Evolutionary conservation across 2,113 vertebrate species (phyloP).

Genomic region (Seriola rivoliana): DNA sequence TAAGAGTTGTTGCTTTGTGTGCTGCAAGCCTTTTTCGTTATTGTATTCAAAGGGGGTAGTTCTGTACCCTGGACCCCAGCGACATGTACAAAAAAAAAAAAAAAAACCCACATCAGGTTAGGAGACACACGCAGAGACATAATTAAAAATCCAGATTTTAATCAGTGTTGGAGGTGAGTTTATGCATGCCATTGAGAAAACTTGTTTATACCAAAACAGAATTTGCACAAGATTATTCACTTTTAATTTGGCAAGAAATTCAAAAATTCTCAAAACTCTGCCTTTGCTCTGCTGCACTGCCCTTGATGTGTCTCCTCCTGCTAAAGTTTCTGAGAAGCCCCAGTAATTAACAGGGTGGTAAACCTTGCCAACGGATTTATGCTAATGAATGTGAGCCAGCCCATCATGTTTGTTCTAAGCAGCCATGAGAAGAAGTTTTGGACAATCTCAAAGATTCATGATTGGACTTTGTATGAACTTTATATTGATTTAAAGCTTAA

Average conservation of each 20-base stretch:
- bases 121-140: conserved; percentile 8
- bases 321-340: conserved; percentile 41
- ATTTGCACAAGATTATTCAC: conserved; percentile 45
- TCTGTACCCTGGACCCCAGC: conserved; percentile 30
- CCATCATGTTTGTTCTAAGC: conserved; percentile 31
- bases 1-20: conserved; percentile 58
- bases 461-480: conserved; percentile 39
- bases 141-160: conserved; percentile 32
- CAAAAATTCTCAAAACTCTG: conserved; percentile 37
- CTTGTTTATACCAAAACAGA: conserved; percentile 31
- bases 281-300: conserved; percentile 38
- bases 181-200: conserved; percentile 26
- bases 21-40: conserved; percentile 33
- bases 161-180: conserved; percentile 32
- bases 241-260: conserved; percentile 38
- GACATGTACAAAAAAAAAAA: background rate
- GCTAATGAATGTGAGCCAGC: conserved; percentile 40
- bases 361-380: conserved; percentile 67
- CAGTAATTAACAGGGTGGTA: conserved; percentile 57
- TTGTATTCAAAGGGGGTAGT: conserved; percentile 27
- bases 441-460: conserved; percentile 15
- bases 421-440: conserved; percentile 14
- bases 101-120: background rate
- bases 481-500: background rate
- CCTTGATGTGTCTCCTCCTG: conserved; percentile 61